Conservation (phyloP, 1,140 invertebrate species). For the Zeugodacus cucurbitae region DNA sequence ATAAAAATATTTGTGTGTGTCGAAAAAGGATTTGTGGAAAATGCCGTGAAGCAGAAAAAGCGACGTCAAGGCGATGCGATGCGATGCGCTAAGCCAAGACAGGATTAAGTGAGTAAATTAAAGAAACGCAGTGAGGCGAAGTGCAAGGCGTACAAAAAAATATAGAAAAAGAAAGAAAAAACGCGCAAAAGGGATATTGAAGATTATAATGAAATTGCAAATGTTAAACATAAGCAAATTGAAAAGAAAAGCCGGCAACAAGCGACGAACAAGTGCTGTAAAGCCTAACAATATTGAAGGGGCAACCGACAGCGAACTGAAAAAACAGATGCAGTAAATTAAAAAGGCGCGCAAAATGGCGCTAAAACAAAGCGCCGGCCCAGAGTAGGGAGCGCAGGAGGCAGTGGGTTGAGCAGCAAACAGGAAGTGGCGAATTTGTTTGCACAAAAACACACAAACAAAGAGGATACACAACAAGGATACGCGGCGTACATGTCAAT, state of each 20-base stretch:
- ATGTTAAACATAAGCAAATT: conserved; percentile 33
- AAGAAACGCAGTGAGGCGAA: not conserved
- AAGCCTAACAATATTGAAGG: not conserved
- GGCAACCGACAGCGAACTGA: not conserved
- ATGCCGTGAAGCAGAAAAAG: not conserved
- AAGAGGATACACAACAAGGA: not conserved
- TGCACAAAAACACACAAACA: not conserved
- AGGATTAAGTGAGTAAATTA: conserved; percentile 20
- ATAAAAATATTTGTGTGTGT: not conserved
- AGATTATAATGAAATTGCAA: conserved; percentile 28
- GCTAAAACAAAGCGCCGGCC: not conserved
- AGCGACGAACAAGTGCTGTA: not conserved
- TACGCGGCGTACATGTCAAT: not conserved
- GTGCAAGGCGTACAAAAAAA: not conserved
- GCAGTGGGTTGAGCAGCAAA: not conserved
- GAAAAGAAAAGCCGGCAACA: not conserved
- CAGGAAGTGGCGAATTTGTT: not conserved
- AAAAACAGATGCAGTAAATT: not conserved
- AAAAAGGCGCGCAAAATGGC: conserved; percentile 25
- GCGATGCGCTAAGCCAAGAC: not conserved
- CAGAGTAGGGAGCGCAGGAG: not conserved
- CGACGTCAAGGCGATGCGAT: not conserved
- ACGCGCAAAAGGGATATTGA: not conserved
- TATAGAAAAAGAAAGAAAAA: not conserved
- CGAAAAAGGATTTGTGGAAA: not conserved